Percentiles rank a stretch among this genome's conserved stretches.
phyloP scores from a whole-genome alignment of 2,888 invertebrate species.

The Branchipolynoe longqiensis region DNA sequence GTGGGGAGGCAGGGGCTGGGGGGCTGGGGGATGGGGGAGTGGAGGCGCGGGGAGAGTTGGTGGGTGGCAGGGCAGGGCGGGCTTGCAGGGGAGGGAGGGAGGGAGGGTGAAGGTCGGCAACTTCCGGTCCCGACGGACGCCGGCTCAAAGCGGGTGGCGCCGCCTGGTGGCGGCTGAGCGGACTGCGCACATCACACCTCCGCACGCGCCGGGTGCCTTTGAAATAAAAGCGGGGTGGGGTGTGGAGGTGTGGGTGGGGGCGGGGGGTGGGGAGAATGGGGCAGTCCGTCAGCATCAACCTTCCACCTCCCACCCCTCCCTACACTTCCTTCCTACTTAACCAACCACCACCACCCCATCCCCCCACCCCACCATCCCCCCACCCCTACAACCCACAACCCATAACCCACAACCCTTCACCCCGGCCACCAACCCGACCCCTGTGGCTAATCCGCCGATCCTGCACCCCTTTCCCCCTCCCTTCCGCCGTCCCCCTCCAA shows the following conservation, averaged over 20 bases:
- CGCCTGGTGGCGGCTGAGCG: neutral
- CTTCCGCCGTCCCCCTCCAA: neutral
- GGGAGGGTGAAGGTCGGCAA: neutral
- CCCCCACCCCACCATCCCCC: no score
- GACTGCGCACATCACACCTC: constrained; percentile 4
- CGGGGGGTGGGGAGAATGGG: no score
- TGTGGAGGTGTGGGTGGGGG: no score
- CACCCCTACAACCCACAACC: no score
- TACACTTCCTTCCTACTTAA: no score
- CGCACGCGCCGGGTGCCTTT: neutral
- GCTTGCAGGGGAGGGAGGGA: neutral
- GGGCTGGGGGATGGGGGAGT: neutral
- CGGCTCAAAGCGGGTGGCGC: constrained; percentile 6
- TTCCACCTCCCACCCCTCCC: no score
- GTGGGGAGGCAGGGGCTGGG: neutral
- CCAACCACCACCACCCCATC: no score
- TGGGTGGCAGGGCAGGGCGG: neutral
- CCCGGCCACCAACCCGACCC: no score
- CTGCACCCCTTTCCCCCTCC: neutral
- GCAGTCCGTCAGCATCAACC: no score
- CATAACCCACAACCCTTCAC: no score
- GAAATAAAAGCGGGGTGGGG: no score
- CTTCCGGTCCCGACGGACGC: constrained; percentile 24
- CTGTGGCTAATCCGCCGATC: neutral
- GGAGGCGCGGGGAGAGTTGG: neutral